Evolutionary conservation across 2,113 vertebrate genomes (phyloP).

Genomic region (Eretmochelys imbricata): DNA sequence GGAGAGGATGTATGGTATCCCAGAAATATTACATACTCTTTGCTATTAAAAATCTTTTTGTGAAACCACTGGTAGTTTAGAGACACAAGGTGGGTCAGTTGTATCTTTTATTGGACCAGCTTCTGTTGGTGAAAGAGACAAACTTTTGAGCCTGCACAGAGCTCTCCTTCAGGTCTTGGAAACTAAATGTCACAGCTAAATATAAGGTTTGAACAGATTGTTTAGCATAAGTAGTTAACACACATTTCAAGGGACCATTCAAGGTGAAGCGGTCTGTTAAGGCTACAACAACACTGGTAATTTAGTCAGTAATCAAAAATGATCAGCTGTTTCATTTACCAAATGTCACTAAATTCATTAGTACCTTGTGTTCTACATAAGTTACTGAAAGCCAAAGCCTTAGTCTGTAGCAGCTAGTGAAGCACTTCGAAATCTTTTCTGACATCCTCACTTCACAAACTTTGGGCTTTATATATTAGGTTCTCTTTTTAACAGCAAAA

Average conservation of each 20-base stretch:
- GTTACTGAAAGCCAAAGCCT: background rate
- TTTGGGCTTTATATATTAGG: too few relatives aligned
- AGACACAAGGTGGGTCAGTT: background rate
- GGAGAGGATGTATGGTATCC: background rate
- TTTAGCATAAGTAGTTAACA: background rate
- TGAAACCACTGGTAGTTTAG: background rate
- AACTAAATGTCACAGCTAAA: background rate
- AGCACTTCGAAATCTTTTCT: background rate
- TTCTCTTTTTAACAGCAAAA: background rate
- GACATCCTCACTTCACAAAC: rapidly evolving
- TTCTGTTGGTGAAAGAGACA: background rate
- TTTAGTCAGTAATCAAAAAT: background rate
- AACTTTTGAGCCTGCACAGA: background rate
- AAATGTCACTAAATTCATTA: rapidly evolving
- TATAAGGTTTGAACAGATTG: background rate
- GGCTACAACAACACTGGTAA: background rate
- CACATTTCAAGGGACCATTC: background rate
- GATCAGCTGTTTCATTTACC: background rate
- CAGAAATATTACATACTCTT: background rate
- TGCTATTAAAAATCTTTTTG: background rate
- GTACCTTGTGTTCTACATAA: background rate
- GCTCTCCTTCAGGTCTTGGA: background rate
- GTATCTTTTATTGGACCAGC: background rate
- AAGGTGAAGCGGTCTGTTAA: background rate
- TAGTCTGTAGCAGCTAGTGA: background rate